Conservation (phyloP, 2,113 vertebrate species). For the Saguinus midas region DNA sequence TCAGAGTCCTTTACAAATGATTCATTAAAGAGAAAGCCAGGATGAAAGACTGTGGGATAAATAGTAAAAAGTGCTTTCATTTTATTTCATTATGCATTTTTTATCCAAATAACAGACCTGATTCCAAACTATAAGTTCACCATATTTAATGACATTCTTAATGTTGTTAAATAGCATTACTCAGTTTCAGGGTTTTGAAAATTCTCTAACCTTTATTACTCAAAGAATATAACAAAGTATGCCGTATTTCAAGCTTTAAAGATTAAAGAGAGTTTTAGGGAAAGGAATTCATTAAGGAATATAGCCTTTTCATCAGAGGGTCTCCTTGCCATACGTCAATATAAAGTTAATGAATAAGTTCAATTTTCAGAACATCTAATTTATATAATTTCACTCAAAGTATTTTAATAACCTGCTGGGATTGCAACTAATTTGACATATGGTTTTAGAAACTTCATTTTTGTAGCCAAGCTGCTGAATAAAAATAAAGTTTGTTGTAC, state of each 20-base stretch:
- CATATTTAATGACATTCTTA: neutral
- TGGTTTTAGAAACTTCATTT: constrained; percentile 54
- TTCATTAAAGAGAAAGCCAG: constrained; percentile 28
- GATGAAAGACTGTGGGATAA: neutral
- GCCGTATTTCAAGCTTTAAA: neutral
- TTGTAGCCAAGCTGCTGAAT: constrained; percentile 50
- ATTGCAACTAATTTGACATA: constrained; percentile 59
- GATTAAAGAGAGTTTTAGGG: neutral
- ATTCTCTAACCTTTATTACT: neutral
- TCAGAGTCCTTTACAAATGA: neutral
- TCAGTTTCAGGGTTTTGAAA: neutral
- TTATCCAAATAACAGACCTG: neutral
- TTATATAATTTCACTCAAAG: constrained; percentile 27
- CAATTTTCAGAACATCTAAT: constrained; percentile 31
- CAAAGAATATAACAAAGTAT: constrained; percentile 10
- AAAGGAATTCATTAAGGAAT: neutral
- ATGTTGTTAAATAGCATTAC: neutral
- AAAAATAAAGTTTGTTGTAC: constrained; percentile 44
- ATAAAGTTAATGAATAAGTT: constrained; percentile 28
- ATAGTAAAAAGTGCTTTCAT: neutral
- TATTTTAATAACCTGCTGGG: constrained; percentile 62
- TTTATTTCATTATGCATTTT: constrained; percentile 19
- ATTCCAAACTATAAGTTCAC: neutral
- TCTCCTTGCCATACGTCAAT: neutral
- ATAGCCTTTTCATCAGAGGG: neutral